Conservation (phyloP, 1,140 invertebrate genomes). For the Colletes latitarsis region DNA sequence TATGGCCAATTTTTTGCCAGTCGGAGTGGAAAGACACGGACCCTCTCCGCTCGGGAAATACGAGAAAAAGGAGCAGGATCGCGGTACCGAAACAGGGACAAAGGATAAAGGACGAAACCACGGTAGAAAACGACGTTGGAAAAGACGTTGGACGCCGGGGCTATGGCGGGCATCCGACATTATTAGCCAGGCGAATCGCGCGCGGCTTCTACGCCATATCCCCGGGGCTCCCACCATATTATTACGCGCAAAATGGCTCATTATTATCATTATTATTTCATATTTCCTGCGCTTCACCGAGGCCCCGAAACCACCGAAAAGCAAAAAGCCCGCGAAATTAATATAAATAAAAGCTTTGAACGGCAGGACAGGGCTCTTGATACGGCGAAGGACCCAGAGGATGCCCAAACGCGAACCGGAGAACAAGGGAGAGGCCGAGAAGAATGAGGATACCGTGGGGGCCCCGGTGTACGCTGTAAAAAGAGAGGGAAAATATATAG, state of each 20-base stretch:
- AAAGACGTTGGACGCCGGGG: conserved; percentile 65
- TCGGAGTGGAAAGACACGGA: neutral
- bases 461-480: neutral
- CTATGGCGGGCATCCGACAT: conserved; percentile 68
- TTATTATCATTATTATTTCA: conserved; percentile 80
- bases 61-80: neutral
- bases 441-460: conserved; percentile 27
- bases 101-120: neutral
- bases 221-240: conserved; percentile 74
- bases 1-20: conserved; percentile 4
- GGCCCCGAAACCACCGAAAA: conserved; percentile 70
- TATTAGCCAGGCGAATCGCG: conserved; percentile 76
- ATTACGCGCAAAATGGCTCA: conserved; percentile 79
- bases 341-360: conserved; percentile 78
- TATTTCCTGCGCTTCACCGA: conserved; percentile 72
- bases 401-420: conserved; percentile 37
- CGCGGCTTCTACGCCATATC: conserved; percentile 68
- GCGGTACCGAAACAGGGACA: neutral
- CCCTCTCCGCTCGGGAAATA: neutral
- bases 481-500: neutral
- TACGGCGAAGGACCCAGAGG: conserved; percentile 32
- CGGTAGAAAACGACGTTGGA: conserved; percentile 41
- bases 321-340: conserved; percentile 77
- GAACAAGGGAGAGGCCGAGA: conserved; percentile 10
- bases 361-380: conserved; percentile 26